A percentile compares a stretch with the other conserved stretches of the same genome.
Evolutionary conservation across 2,113 vertebrate species (phyloP).

Genomic region (Lanius ludovicianus): DNA sequence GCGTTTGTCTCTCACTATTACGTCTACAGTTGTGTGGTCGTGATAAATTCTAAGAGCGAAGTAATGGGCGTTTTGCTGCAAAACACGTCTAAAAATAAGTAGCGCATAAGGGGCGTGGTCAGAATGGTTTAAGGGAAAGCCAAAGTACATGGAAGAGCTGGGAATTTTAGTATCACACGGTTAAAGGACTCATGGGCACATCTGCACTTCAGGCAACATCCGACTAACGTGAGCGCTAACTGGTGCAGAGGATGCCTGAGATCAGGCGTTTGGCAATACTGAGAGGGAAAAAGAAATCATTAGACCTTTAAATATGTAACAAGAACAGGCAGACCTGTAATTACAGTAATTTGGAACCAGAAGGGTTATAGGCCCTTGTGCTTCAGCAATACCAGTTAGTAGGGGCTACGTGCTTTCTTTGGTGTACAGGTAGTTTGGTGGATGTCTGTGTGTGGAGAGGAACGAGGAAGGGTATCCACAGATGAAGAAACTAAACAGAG

Average conservation of each 20-base stretch:
- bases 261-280: background rate
- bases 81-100: background rate
- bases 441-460: background rate
- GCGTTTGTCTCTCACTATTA: rapidly evolving
- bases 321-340: background rate
- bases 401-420: background rate
- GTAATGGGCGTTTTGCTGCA: background rate
- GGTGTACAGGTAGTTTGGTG: background rate
- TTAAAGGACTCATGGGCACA: background rate
- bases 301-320: background rate
- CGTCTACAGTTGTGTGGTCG: rapidly evolving
- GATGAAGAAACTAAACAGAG: background rate
- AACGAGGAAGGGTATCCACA: background rate
- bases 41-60: background rate
- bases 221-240: background rate
- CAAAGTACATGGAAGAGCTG: background rate
- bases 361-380: background rate
- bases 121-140: background rate
- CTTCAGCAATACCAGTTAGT: background rate
- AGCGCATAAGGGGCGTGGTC: background rate
- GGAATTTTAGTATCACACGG: background rate
- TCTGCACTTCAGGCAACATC: background rate
- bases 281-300: background rate
- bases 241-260: background rate
- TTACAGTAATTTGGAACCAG: background rate